phyloP scores from a whole-genome alignment of 2,113 vertebrate genomes.

The Microcebus ravelobensis region DNA sequence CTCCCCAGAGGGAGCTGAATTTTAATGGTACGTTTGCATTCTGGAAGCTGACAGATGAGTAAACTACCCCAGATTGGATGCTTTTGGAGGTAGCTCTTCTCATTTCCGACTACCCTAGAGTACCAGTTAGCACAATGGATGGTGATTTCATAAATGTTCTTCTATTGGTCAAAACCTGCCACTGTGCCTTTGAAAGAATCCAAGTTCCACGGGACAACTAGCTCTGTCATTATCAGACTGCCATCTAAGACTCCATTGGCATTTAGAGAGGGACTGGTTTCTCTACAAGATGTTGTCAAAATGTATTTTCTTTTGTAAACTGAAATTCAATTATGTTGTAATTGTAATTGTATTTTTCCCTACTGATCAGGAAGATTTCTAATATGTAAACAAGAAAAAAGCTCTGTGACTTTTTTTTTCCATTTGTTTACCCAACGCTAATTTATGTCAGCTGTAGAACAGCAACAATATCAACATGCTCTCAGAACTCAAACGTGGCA shows the following conservation, averaged over 20 bases:
- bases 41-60: background rate
- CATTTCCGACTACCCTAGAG: background rate
- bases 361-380: background rate
- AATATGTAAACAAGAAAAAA: background rate
- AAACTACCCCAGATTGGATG: background rate
- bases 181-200: background rate
- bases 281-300: background rate
- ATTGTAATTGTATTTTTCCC: background rate
- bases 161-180: background rate
- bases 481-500: background rate
- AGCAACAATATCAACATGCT: background rate
- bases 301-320: background rate
- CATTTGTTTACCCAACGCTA: background rate
- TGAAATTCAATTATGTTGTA: background rate
- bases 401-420: background rate
- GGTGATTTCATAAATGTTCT: slow-evolving; percentile 20
- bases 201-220: background rate
- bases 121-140: background rate
- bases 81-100: background rate
- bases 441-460: background rate
- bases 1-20: background rate
- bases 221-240: background rate
- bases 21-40: background rate
- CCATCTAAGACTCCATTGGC: background rate
- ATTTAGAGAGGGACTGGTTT: background rate